Conservation (phyloP, 2,797 vertebrate species). For the Pseudochaenichthys georgianus region DNA sequence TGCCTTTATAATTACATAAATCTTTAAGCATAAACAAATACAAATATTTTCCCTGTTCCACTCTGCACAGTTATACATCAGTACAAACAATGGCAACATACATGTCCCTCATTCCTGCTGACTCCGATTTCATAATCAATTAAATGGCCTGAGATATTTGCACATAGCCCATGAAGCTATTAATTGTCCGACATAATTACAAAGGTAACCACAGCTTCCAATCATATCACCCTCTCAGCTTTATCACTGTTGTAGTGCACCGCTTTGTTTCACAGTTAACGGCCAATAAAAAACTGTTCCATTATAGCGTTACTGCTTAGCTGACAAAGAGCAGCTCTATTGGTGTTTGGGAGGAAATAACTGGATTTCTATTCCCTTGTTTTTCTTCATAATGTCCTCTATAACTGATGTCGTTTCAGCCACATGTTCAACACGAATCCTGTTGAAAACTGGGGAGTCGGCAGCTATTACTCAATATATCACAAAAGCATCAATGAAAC, state of each 20-base stretch:
- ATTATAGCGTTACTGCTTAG: conserved; percentile 66
- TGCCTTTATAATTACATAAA: background rate
- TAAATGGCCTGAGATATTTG: conserved; percentile 70
- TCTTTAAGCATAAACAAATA: background rate
- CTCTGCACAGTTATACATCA: conserved; percentile 1
- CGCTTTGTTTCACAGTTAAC: conserved; percentile 75
- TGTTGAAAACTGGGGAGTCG: conserved; percentile 1
- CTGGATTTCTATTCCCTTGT: conserved; percentile 30
- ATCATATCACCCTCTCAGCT: conserved; percentile 76
- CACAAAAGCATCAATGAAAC: conserved; percentile 30
- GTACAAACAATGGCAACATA: conserved; percentile 44
- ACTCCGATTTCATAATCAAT: conserved; percentile 74
- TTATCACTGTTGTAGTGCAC: conserved; percentile 75
- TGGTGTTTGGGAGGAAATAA: conserved; percentile 52
- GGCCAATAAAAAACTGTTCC: conserved; percentile 73
- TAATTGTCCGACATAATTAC: conserved; percentile 83
- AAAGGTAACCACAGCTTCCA: conserved; percentile 78
- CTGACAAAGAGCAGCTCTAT: conserved; percentile 58
- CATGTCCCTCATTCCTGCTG: conserved; percentile 62
- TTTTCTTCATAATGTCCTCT: conserved; percentile 28
- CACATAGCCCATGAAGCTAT: conserved; percentile 58
- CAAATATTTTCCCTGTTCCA: no score
- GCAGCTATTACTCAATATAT: conserved; percentile 23
- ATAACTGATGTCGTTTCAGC: background rate
- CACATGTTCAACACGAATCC: no score